Conservation (phyloP, 2,113 vertebrate genomes). For the Neotoma lepida region DNA sequence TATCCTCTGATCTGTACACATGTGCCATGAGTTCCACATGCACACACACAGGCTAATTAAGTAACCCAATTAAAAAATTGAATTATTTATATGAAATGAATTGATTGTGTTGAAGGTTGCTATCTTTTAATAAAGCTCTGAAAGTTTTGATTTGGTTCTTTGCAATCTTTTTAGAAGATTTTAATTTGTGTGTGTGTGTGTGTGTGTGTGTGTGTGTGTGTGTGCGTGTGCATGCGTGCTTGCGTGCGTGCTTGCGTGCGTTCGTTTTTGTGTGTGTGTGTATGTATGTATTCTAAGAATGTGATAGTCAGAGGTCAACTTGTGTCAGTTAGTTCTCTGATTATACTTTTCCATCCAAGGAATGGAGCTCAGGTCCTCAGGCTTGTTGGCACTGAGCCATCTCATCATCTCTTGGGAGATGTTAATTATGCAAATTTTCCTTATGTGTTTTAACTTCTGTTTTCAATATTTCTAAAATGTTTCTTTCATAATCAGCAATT, state of each 20-base stretch:
- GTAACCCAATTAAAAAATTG: neutral
- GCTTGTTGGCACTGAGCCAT: neutral
- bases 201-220: neutral
- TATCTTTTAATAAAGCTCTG: neutral
- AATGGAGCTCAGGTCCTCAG: neutral
- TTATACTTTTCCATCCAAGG: neutral
- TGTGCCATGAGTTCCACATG: neutral
- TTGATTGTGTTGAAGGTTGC: neutral
- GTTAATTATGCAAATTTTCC: neutral
- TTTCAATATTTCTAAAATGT: neutral
- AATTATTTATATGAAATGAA: neutral
- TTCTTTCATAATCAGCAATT: neutral
- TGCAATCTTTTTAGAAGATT: neutral
- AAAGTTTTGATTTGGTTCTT: neutral
- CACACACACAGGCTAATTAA: neutral
- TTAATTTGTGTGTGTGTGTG: neutral
- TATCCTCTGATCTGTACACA: neutral
- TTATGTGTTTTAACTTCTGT: neutral
- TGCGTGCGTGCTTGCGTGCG: neutral
- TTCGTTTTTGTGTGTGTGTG: neutral
- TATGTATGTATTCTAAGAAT: neutral
- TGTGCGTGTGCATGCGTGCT: no score
- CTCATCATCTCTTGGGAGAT: neutral
- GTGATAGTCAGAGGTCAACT: neutral
- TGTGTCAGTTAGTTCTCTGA: neutral